phyloP scores from a whole-genome alignment of 2,797 vertebrate genomes.

The Sebastes goodei region DNA sequence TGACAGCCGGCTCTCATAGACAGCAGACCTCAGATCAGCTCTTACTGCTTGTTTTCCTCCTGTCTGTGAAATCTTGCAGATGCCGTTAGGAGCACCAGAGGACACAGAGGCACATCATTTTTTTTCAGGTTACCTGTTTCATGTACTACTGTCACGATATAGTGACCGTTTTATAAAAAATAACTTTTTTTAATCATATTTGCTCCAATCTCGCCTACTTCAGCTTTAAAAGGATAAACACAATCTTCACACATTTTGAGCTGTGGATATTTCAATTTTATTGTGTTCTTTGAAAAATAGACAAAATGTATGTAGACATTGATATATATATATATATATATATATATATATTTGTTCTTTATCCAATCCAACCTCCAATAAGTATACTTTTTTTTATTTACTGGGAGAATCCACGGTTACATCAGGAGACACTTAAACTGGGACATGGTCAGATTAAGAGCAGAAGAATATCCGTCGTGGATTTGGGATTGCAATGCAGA shows the following conservation, averaged over 20 bases:
- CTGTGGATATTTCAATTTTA: slow-evolving; percentile 62
- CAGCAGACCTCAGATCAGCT: too few species aligned
- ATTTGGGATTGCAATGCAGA: slow-evolving; percentile 20
- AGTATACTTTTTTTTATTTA: background rate
- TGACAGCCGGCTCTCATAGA: too few species aligned
- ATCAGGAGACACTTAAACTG: slow-evolving; percentile 21
- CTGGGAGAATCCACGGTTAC: slow-evolving; percentile 33
- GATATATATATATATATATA: slow-evolving; percentile 38
- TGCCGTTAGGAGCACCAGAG: too few species aligned
- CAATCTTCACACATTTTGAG: slow-evolving; percentile 17
- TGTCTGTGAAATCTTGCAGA: too few species aligned
- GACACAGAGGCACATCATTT: too few species aligned
- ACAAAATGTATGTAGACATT: slow-evolving; percentile 55
- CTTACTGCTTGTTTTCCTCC: too few species aligned
- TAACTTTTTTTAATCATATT: too few species aligned
- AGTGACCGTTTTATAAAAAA: too few species aligned
- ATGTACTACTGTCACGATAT: accelerated
- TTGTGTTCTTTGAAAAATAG: slow-evolving; percentile 77
- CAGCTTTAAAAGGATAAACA: background rate
- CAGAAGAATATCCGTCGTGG: background rate
- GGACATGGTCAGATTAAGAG: background rate
- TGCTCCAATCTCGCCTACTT: too few species aligned
- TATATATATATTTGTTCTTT: too few species aligned
- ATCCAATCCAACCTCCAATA: slow-evolving; percentile 20
- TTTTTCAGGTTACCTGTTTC: too few species aligned